Conservation (phyloP, 2,113 vertebrate species). For the Egretta garzetta region DNA sequence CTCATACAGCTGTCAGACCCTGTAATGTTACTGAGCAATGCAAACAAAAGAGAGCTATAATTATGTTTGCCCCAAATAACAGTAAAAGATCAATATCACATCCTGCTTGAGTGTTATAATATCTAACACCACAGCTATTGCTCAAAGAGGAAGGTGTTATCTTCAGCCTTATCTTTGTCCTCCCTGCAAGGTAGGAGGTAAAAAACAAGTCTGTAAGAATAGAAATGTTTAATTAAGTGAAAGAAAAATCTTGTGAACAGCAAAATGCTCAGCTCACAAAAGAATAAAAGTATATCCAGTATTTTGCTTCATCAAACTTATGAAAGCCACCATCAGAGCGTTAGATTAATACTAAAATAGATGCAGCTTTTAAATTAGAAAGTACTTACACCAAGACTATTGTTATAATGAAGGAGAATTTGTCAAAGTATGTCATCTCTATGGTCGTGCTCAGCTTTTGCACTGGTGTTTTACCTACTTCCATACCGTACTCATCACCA, state of each 20-base stretch:
- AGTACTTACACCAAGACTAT: neutral
- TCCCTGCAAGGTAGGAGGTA: neutral
- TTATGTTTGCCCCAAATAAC: constrained; percentile 41
- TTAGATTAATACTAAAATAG: neutral
- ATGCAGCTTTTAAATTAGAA: neutral
- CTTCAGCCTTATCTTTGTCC: neutral
- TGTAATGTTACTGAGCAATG: neutral
- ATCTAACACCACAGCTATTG: neutral
- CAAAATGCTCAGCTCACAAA: neutral
- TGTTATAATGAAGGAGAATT: neutral
- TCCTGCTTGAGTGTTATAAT: neutral
- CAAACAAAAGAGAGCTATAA: constrained; percentile 22
- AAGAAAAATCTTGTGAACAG: neutral
- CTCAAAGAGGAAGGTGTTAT: neutral
- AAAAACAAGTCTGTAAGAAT: neutral
- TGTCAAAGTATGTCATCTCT: neutral
- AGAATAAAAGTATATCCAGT: neutral
- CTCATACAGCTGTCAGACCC: constrained; percentile 21
- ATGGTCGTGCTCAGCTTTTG: neutral
- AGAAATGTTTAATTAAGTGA: neutral
- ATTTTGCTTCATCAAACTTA: neutral
- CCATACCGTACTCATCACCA: fast-evolving
- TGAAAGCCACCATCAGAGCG: neutral
- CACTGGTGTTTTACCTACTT: neutral
- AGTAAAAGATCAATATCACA: neutral